Evolutionary conservation across 2,888 invertebrate species (phyloP).

Genomic region (Caenorhabditis wallacei): DNA sequence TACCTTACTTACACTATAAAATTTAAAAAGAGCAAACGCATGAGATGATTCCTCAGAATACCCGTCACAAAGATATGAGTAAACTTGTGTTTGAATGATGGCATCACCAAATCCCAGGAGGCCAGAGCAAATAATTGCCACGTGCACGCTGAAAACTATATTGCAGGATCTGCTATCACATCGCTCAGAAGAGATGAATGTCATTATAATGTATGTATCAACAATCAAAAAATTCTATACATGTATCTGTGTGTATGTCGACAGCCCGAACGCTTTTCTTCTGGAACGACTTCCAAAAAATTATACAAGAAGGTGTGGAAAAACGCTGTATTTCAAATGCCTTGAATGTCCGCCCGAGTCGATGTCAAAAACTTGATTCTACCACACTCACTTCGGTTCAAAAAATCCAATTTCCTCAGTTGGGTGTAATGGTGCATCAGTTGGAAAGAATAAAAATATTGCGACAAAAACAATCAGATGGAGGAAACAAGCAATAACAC

Average conservation of each 20-base stretch:
- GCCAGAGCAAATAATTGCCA: conserved; percentile 54
- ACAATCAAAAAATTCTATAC: too few relatives aligned
- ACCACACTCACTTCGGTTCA: conserved; percentile 43
- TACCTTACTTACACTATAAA: conserved; percentile 58
- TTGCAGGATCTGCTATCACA: too few relatives aligned
- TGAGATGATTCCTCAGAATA: conserved; percentile 57
- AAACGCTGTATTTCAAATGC: too few relatives aligned
- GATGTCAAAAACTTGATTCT: too few relatives aligned
- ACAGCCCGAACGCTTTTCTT: too few relatives aligned
- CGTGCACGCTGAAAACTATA: conserved; percentile 33
- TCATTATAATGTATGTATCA: too few relatives aligned
- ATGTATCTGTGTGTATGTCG: too few relatives aligned
- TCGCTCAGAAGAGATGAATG: too few relatives aligned
- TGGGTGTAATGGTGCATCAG: conserved; percentile 57
- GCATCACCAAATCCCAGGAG: conserved; percentile 62
- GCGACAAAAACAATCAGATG: conserved; percentile 42
- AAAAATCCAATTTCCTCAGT: conserved; percentile 47
- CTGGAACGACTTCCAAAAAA: too few relatives aligned
- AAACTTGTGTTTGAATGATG: conserved; percentile 60
- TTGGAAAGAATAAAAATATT: conserved; percentile 53
- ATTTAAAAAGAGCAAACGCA: conserved; percentile 64
- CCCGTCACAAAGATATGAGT: conserved; percentile 54
- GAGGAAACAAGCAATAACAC: conserved; percentile 28
- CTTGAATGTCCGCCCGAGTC: too few relatives aligned
- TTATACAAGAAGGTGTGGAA: too few relatives aligned